A percentile compares a stretch with the other conserved stretches of the same genome.
These are phyloP conservation scores for Gonatopus flavifemur DNA, from an alignment of 1,140 invertebrate species.

Conservation along the genomic window DNA sequence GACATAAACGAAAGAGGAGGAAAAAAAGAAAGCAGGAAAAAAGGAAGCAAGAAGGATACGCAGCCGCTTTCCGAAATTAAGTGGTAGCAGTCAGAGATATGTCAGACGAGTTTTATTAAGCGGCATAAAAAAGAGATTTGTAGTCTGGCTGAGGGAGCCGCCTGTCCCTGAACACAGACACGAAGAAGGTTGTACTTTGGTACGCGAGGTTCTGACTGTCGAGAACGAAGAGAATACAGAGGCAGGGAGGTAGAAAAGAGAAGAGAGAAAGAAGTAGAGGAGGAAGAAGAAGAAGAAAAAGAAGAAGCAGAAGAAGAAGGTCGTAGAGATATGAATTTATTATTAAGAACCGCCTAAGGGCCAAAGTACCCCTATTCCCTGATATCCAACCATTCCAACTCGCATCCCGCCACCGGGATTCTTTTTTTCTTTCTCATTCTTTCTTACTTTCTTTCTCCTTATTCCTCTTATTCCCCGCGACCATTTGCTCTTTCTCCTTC, in stretches of 20 bases:
- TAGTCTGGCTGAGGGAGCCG: conserved; percentile 36
- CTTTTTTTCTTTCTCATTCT: neutral
- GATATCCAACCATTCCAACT: conserved; percentile 27
- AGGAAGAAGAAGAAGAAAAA: neutral
- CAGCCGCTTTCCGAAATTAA: conserved; percentile 48
- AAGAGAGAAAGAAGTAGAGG: conserved; percentile 19
- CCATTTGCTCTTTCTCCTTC: neutral
- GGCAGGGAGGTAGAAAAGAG: too few species aligned
- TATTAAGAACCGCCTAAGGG: conserved; percentile 51
- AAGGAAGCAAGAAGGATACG: conserved; percentile 4
- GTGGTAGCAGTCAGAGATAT: conserved; percentile 58
- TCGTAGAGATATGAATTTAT: conserved; percentile 57
- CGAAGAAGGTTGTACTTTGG: conserved; percentile 1
- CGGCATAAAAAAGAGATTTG: conserved; percentile 58
- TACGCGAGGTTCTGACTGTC: conserved; percentile 7
- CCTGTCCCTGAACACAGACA: conserved; percentile 7
- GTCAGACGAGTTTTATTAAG: conserved; percentile 58
- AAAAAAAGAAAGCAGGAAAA: neutral
- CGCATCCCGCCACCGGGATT: neutral
- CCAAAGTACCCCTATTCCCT: conserved; percentile 44
- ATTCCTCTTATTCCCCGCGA: neutral
- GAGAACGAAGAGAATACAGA: conserved; percentile 12
- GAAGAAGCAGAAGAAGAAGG: conserved; percentile 14
- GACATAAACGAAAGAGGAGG: neutral
- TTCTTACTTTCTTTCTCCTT: conserved; percentile 7